Conservation (phyloP, 2,888 invertebrate species). For the Drosophila melanosoma region DNA sequence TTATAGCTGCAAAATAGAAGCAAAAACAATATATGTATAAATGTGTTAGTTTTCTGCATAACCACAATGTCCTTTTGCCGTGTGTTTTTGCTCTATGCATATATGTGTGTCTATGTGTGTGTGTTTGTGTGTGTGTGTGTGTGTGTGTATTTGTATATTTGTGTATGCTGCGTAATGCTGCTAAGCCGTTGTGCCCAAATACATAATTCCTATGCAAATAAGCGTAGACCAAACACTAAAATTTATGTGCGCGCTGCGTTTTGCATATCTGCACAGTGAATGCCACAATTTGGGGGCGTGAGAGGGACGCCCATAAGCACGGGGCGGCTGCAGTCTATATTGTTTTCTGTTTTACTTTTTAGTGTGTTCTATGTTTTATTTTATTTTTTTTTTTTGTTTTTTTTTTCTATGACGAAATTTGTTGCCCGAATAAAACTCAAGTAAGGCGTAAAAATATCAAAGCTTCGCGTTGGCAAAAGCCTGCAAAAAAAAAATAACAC, state of each 20-base stretch:
- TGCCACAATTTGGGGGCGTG: background rate
- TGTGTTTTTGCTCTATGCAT: conserved; percentile 1
- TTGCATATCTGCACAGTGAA: conserved; percentile 69
- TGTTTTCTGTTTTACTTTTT: conserved; percentile 5
- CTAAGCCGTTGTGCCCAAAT: conserved; percentile 75
- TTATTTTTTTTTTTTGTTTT: background rate
- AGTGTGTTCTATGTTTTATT: background rate
- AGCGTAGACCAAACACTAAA: conserved; percentile 67
- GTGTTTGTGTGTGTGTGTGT: conserved; percentile 4
- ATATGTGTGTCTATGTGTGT: background rate
- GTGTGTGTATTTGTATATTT: conserved; percentile 28
- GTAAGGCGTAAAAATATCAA: conserved; percentile 76
- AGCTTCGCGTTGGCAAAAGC: conserved; percentile 38
- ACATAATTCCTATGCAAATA: conserved; percentile 79
- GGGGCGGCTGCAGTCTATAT: conserved; percentile 14
- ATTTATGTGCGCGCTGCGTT: conserved; percentile 73
- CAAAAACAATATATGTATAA: conserved; percentile 63
- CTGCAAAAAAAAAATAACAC: conserved; percentile 32
- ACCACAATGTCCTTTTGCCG: conserved; percentile 59
- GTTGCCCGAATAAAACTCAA: conserved; percentile 68
- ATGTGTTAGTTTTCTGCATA: conserved; percentile 69
- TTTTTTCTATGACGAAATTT: conserved; percentile 29
- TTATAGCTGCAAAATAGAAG: conserved; percentile 76
- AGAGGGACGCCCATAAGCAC: conserved; percentile 7
- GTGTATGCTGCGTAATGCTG: conserved; percentile 67